Conservation (phyloP, 2,888 invertebrate species). For the Aricia artaxerxes region DNA sequence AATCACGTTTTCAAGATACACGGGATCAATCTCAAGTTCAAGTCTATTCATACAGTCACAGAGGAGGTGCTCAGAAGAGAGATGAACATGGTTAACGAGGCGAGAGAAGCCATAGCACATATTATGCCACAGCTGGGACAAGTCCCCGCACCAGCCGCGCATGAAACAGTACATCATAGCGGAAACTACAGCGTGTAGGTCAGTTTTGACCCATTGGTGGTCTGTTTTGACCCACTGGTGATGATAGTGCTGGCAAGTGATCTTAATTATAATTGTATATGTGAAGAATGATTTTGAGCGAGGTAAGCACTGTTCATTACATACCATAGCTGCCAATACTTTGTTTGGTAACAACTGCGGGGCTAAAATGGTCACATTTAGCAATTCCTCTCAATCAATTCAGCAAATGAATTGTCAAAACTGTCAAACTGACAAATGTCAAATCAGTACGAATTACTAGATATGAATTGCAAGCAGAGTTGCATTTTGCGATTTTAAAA, state of each 20-base stretch:
- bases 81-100: slow-evolving; percentile 62
- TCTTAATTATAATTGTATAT: no score
- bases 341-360: no score
- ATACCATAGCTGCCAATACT: no score
- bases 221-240: background rate
- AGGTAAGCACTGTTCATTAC: no score
- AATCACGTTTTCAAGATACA: slow-evolving; percentile 75
- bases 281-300: no score
- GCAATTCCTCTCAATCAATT: no score
- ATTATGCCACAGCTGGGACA: slow-evolving; percentile 63
- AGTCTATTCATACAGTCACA: slow-evolving; percentile 73
- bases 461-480: no score
- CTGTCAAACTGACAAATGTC: no score
- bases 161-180: slow-evolving; percentile 59
- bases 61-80: slow-evolving; percentile 68
- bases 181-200: slow-evolving; percentile 45
- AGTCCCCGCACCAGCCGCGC: slow-evolving; percentile 62
- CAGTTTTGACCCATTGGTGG: background rate
- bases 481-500: no score
- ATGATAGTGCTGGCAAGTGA: background rate
- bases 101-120: slow-evolving; percentile 60
- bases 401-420: no score
- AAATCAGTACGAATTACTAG: no score
- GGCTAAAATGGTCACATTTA: no score
- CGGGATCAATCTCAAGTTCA: slow-evolving; percentile 75